phyloP scores from a whole-genome alignment of 2,888 invertebrate species.

The Rhagophthalmus giganteus region DNA sequence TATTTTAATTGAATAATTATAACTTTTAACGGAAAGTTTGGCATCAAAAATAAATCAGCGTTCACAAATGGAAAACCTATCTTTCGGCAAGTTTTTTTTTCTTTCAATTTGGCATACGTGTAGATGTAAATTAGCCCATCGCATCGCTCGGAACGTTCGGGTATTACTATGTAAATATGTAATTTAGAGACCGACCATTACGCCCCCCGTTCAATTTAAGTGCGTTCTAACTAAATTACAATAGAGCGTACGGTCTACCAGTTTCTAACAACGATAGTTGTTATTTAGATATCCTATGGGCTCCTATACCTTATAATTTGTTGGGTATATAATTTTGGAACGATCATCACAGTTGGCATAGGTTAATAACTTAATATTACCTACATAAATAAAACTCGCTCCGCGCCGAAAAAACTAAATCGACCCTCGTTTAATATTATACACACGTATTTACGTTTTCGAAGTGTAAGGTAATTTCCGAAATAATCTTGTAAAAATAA shows the following conservation, averaged over 20 bases:
- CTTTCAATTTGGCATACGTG: no score
- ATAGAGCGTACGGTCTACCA: conserved; percentile 39
- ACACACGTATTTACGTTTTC: conserved; percentile 11
- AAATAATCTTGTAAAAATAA: neutral
- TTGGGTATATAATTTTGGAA: conserved; percentile 47
- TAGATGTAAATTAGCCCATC: no score
- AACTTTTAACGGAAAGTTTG: no score
- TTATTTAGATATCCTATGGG: conserved; percentile 40
- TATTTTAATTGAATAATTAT: no score
- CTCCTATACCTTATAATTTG: conserved; percentile 42
- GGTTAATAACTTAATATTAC: conserved; percentile 51
- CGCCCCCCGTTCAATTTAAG: conserved; percentile 31
- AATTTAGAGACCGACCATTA: conserved; percentile 29
- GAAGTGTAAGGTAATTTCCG: conserved; percentile 11
- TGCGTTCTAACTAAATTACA: conserved; percentile 27
- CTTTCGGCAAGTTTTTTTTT: no score
- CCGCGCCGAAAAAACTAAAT: conserved; percentile 19
- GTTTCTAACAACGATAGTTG: conserved; percentile 40
- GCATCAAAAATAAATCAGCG: no score
- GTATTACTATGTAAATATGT: conserved; percentile 29
- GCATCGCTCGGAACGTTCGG: no score
- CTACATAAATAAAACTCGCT: no score
- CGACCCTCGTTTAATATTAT: conserved; percentile 12
- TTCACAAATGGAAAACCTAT: no score
- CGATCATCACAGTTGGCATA: conserved; percentile 51